Evolutionary conservation across 2,797 vertebrate genomes (phyloP).

Genomic region (Leucoraja ocellata): DNA sequence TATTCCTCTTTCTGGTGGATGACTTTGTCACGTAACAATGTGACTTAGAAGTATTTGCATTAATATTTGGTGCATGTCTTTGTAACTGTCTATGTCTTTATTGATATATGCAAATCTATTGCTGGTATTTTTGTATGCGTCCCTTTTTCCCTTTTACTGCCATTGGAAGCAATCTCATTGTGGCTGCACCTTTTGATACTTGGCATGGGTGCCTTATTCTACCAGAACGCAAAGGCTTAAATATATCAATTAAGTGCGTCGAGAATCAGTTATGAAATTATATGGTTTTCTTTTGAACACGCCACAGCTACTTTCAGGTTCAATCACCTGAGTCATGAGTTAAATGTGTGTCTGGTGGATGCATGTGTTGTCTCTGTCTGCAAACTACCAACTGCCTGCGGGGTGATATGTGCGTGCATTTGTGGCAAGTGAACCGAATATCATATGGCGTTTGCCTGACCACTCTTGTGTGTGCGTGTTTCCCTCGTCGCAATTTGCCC

Average conservation of each 20-base stretch:
- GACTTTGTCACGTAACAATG: neutral
- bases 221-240: neutral
- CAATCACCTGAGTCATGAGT: neutral
- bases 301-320: neutral
- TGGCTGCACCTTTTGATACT: neutral
- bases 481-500: constrained; percentile 22
- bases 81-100: neutral
- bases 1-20: neutral
- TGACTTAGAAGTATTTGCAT: neutral
- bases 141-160: neutral
- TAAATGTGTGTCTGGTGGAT: no score
- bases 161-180: neutral
- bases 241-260: neutral
- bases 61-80: neutral
- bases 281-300: neutral
- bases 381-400: neutral
- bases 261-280: neutral
- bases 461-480: neutral
- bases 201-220: neutral
- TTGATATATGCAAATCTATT: neutral
- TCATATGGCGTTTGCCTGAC: neutral
- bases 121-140: neutral
- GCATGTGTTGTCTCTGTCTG: neutral
- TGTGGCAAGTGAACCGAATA: neutral
- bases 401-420: neutral